These are phyloP conservation scores for Cinclus mexicanus DNA, from an alignment of 2,113 vertebrate genomes.

Conservation along the genomic window DNA sequence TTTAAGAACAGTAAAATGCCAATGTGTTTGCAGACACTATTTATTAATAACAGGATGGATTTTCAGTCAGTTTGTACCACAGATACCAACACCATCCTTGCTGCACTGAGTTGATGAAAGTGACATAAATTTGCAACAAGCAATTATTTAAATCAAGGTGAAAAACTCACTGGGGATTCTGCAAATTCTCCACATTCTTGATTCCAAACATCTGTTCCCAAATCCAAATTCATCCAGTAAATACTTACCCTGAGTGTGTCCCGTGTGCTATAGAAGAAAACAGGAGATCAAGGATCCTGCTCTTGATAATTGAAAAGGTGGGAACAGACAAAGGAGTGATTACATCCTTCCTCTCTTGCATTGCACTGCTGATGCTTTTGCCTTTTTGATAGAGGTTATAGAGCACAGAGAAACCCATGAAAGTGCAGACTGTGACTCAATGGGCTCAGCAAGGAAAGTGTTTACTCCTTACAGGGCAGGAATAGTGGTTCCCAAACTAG, in stretches of 20 bases:
- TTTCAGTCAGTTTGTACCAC: background rate
- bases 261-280: background rate
- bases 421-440: background rate
- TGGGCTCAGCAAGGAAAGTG: background rate
- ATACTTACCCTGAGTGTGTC: background rate
- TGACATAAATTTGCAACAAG: background rate
- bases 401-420: background rate
- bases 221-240: background rate
- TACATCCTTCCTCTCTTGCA: background rate
- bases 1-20: background rate
- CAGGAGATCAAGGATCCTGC: background rate
- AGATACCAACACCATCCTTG: background rate
- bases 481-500: background rate
- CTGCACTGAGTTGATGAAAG: background rate
- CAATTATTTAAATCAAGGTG: background rate
- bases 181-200: background rate
- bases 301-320: background rate
- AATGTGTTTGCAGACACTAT: background rate
- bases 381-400: background rate
- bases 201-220: background rate
- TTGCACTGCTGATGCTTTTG: background rate
- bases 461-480: background rate
- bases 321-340: background rate
- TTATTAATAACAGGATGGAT: background rate
- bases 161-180: background rate